Evolutionary conservation across 2,113 vertebrate species (phyloP).

Genomic region (Poeciliopsis retropinna): DNA sequence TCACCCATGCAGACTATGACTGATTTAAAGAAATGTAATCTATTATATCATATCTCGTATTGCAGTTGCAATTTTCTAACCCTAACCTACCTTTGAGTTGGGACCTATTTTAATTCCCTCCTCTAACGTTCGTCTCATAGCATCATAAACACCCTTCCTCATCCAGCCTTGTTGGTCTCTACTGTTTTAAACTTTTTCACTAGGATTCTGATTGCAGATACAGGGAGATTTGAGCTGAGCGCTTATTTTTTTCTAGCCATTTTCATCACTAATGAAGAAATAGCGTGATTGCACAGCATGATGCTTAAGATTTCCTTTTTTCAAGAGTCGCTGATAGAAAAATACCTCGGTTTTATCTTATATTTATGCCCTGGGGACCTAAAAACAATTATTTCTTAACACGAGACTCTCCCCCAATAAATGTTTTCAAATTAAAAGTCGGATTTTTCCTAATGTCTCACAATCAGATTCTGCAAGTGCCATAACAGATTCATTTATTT

Average conservation of each 20-base stretch:
- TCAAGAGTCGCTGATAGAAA: not conserved
- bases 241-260: not conserved
- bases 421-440: not conserved
- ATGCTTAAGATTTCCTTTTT: not conserved
- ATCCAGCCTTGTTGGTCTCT: too few species aligned
- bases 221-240: not conserved
- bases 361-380: not conserved
- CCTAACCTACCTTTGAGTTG: not conserved
- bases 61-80: not conserved
- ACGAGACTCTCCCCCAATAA: too few species aligned
- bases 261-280: not conserved
- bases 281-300: not conserved
- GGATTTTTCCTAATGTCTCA: not conserved
- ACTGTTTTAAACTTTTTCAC: not conserved
- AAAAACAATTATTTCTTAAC: not conserved
- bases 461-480: not conserved
- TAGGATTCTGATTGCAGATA: not conserved
- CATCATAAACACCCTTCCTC: not conserved
- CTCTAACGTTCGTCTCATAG: not conserved
- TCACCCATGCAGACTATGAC: too few species aligned
- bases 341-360: not conserved
- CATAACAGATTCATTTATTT: not conserved
- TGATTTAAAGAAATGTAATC: not conserved
- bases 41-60: not conserved
- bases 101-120: not conserved